These are phyloP conservation scores for Anguilla marmorata DNA, from an alignment of 2,797 vertebrate species.

Conservation along the genomic window DNA sequence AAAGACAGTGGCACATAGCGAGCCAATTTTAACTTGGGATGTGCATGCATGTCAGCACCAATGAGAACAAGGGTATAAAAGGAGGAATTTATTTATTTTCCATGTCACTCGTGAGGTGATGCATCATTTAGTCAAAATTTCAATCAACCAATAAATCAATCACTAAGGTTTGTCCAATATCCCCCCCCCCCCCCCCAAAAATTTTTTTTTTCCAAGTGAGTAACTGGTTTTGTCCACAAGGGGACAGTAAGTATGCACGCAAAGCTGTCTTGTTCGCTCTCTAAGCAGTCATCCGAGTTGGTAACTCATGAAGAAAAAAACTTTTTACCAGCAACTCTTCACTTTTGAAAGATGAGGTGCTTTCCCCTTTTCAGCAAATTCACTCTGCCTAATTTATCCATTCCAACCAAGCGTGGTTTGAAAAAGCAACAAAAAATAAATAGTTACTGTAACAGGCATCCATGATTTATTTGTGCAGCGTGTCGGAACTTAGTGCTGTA, in stretches of 20 bases:
- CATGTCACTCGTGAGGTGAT: background rate
- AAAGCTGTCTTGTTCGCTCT: background rate
- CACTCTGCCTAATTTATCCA: conserved; percentile 34
- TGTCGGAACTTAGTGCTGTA: conserved; percentile 10
- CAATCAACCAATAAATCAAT: background rate
- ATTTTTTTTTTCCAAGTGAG: background rate
- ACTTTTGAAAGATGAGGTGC: conserved; percentile 45
- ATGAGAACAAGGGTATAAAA: conserved; percentile 2
- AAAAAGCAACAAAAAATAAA: conserved; percentile 26
- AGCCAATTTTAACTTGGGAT: background rate
- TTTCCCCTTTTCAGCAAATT: conserved; percentile 46
- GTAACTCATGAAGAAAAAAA: background rate
- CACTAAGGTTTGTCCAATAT: background rate
- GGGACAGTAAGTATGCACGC: conserved; percentile 50
- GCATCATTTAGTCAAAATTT: background rate
- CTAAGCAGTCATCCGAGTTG: background rate
- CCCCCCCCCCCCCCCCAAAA: no score
- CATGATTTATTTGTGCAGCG: conserved; percentile 38
- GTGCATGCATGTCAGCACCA: background rate
- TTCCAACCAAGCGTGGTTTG: conserved; percentile 10
- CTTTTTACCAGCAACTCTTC: conserved; percentile 15
- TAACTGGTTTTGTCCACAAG: conserved; percentile 51
- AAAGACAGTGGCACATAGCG: background rate
- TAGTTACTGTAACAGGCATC: conserved; percentile 32
- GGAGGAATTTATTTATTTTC: background rate